Evolutionary conservation across 1,140 invertebrate genomes (phyloP).

Genomic region (Euglossa dilemma): DNA sequence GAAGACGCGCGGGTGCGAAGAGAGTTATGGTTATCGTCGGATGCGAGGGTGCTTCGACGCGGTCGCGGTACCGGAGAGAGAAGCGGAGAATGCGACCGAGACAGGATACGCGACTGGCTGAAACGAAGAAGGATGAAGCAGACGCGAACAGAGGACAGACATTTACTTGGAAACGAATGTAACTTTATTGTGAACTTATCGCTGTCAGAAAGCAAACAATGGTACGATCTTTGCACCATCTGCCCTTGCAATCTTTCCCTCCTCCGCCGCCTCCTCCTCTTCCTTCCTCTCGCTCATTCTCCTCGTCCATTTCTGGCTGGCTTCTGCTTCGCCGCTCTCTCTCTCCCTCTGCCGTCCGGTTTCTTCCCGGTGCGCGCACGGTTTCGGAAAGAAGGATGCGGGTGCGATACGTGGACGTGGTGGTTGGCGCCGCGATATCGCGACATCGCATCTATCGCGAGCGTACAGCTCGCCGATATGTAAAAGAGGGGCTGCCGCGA

Average conservation of each 20-base stretch:
- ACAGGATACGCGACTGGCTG: slow-evolving; percentile 39
- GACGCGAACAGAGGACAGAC: slow-evolving; percentile 63
- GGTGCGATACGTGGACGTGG: slow-evolving; percentile 36
- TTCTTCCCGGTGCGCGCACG: background rate
- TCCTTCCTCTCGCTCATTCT: slow-evolving; percentile 41
- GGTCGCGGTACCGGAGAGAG: slow-evolving; percentile 45
- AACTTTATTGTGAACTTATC: slow-evolving; percentile 82
- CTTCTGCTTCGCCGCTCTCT: slow-evolving; percentile 4
- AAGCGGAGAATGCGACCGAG: slow-evolving; percentile 19
- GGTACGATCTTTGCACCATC: slow-evolving; percentile 78
- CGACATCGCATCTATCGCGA: slow-evolving; percentile 66
- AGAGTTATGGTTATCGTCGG: slow-evolving; percentile 68
- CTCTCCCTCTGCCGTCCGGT: background rate
- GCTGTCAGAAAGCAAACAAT: slow-evolving; percentile 81
- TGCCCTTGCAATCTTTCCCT: slow-evolving; percentile 70
- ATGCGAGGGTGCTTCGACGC: slow-evolving; percentile 50
- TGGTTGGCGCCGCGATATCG: slow-evolving; percentile 64
- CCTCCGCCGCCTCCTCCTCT: slow-evolving; percentile 51
- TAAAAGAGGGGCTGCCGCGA: slow-evolving; percentile 56
- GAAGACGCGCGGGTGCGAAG: slow-evolving; percentile 58
- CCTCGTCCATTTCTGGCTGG: background rate
- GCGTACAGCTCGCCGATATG: slow-evolving; percentile 62
- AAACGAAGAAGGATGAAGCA: slow-evolving; percentile 59
- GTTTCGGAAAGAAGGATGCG: slow-evolving; percentile 30
- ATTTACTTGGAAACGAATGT: slow-evolving; percentile 77